Base-by-base conservation (phyloP, 2,113 vertebrate species). In the Hipposideros armiger region DNA sequence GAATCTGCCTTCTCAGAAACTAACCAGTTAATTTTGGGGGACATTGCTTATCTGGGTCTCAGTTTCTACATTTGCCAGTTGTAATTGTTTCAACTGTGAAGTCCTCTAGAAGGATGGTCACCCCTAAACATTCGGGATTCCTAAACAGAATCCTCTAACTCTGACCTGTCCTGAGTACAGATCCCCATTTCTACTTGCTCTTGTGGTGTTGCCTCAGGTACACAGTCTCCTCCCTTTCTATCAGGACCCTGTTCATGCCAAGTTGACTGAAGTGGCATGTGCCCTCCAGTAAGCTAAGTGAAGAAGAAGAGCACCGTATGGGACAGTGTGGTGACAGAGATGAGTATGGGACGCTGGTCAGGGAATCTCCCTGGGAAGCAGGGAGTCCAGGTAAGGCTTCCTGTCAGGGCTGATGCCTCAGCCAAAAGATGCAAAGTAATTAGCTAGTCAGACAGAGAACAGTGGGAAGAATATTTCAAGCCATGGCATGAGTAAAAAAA, bases 261-360 rank as follows among this genome's bases (percentile, higher is more conserved):
- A 87, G 42, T 84, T 95, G 81, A 80, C 64, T 85, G 32, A 90
- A 96, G 64, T 86, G 60, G 45, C 45, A 86, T 62, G 95, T 94
- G 32, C 16, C 16, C 28, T 93, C 69, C 69, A 90, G 24, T 90
- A 90, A 93, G 26, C 74, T 87, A 47, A 92, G 69, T 90, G 26
- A 17, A 91, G 42, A 52, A 89, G 80, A 95, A 90, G 87, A 89
- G 19, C 64, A 93, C 45, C n/a, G n/a, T 86, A 10, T 66, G 40
- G n/a, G 60, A n/a, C 6, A 73, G 16, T 50, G 28, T 58, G n/a
- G 14, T 78, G 45, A 56, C 13, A 77, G 47, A 93, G 32, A 40
- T 56, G 64, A 69, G 30, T 15, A 73, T 32, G 20, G 11, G 42
- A 32, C 90, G 28, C 66, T 77, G 24, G n/a, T 66, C 69, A 83